Evolutionary conservation across 2,888 invertebrate species (phyloP).

Genomic region (Orthonychiurus folsomi): DNA sequence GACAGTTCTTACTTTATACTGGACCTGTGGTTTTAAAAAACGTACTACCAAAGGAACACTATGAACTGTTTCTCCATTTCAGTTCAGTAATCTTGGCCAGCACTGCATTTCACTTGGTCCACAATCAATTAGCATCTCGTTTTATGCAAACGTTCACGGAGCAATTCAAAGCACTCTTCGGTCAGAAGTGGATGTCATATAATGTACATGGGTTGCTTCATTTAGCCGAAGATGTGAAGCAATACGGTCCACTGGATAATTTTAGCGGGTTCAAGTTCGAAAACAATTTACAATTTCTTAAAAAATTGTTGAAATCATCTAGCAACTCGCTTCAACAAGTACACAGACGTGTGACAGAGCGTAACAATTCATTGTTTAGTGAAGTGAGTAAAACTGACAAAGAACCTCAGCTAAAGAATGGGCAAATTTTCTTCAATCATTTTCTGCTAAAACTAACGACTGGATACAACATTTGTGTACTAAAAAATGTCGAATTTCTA

Average conservation of each 20-base stretch:
- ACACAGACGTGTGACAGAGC: slow-evolving; percentile 5
- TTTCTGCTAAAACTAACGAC: no score
- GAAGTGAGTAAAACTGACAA: no score
- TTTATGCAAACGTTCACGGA: slow-evolving; percentile 38
- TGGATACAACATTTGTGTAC: no score
- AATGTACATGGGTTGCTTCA: slow-evolving; percentile 44
- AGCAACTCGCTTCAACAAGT: slow-evolving; percentile 29
- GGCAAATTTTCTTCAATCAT: no score
- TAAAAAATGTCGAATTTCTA: no score
- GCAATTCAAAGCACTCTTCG: slow-evolving; percentile 41
- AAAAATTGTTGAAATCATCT: slow-evolving; percentile 20
- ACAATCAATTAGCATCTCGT: slow-evolving; percentile 28
- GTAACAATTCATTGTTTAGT: background rate
- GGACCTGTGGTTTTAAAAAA: slow-evolving; percentile 12
- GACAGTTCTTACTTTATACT: slow-evolving; percentile 17
- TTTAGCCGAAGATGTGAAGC: slow-evolving; percentile 41
- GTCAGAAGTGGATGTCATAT: slow-evolving; percentile 40
- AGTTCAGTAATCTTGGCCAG: no score
- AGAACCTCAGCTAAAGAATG: no score
- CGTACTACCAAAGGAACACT: background rate
- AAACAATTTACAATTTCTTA: slow-evolving; percentile 38
- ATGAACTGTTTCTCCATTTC: background rate
- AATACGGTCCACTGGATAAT: slow-evolving; percentile 41
- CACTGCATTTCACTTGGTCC: background rate
- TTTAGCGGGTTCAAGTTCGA: slow-evolving; percentile 43